A percentile compares a stretch with the other conserved stretches of the same genome.
These are phyloP conservation scores for Autographa pulchrina DNA, from an alignment of 2,888 invertebrate species.

Conservation along the genomic window DNA sequence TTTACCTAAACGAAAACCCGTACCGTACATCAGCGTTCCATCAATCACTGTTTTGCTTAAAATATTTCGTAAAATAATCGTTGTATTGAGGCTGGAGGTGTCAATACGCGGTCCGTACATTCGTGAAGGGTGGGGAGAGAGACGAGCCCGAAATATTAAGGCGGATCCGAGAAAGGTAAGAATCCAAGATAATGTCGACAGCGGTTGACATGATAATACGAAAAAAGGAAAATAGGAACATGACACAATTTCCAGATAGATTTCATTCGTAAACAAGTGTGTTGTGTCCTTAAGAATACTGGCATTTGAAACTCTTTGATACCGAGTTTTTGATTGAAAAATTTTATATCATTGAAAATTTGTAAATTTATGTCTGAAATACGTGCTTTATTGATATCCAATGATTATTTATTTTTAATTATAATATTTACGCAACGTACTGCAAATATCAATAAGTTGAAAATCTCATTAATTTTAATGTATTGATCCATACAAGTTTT, in stretches of 20 bases:
- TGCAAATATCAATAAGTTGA: not conserved
- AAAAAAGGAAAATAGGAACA: conserved; percentile 8
- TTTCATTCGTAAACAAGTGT: not conserved
- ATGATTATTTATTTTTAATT: no score
- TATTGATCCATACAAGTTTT: not conserved
- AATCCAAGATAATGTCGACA: conserved; percentile 4
- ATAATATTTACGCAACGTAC: not conserved
- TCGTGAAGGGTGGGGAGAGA: not conserved
- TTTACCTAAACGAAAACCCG: not conserved
- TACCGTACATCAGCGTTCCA: not conserved
- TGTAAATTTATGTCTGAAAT: no score
- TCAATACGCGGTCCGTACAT: not conserved
- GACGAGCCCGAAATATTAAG: conserved; percentile 5
- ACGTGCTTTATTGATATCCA: no score
- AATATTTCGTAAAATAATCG: conserved; percentile 1
- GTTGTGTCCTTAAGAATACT: not conserved
- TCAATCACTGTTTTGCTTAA: conserved; percentile 5
- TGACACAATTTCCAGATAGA: conserved; percentile 1
- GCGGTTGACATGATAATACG: conserved; percentile 8
- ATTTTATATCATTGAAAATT: no score
- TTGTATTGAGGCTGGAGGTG: not conserved
- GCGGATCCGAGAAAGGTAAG: conserved; percentile 6
- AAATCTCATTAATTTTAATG: no score
- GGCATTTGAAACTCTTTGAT: not conserved
- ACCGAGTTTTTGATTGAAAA: not conserved